Percentiles rank a stretch among this genome's conserved stretches.
Conservation (phyloP, 2,888 invertebrate genomes). For the Athalia cordata region DNA sequence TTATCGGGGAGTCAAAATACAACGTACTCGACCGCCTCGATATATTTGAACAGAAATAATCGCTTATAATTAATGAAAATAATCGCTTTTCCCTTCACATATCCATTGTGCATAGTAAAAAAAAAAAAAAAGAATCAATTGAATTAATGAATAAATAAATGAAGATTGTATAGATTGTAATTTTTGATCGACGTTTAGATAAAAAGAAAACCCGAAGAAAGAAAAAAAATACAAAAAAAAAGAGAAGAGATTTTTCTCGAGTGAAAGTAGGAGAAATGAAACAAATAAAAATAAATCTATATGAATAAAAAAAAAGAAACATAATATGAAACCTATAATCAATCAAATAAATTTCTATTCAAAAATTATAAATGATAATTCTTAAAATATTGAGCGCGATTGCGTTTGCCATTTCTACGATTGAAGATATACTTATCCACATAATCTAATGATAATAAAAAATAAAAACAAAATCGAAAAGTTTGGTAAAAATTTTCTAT, state of each 20-base stretch:
- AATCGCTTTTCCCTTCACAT: slow-evolving; percentile 13
- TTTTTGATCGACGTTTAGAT: slow-evolving; percentile 19
- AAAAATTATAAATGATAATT: slow-evolving; percentile 15
- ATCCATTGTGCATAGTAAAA: slow-evolving; percentile 28
- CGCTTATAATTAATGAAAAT: neutral
- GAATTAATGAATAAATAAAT: too few relatives aligned
- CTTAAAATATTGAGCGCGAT: slow-evolving; percentile 19
- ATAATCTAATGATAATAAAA: neutral
- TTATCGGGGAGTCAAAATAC: slow-evolving; percentile 13
- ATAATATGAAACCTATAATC: too few relatives aligned
- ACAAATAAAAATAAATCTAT: neutral
- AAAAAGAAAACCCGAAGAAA: neutral
- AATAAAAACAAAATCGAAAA: slow-evolving; percentile 6
- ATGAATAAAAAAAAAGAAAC: neutral
- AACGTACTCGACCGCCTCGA: slow-evolving; percentile 28
- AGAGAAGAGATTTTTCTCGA: slow-evolving; percentile 8
- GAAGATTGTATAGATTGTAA: slow-evolving; percentile 21
- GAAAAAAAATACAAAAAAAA: neutral
- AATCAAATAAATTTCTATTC: too few relatives aligned
- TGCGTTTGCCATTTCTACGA: slow-evolving; percentile 29
- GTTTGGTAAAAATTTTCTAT: neutral
- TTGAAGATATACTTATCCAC: slow-evolving; percentile 46
- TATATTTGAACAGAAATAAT: slow-evolving; percentile 22
- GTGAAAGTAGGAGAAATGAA: neutral
- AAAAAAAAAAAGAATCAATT: too few relatives aligned